Evolutionary conservation across 2,113 vertebrate species (phyloP), one percentile per base, ranked within the genome.

Genomic region (Platichthys flesus): DNA sequence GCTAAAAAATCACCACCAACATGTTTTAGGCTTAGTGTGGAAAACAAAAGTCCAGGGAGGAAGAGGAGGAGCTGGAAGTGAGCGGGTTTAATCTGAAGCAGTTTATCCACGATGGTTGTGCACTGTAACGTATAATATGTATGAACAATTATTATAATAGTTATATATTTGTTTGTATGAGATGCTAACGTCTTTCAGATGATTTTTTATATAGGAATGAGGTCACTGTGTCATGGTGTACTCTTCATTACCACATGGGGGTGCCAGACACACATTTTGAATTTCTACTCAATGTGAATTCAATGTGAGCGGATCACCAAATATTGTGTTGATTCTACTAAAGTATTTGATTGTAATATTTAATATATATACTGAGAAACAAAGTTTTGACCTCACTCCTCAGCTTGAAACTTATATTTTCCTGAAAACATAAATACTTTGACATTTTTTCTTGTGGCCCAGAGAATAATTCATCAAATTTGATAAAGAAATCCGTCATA

Each of bases 1-100:
- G 57, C 69, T 64, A 79, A 61, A 86, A 74, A 56, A 69, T 85
- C 84, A 76, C 76, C 61, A 42, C 74, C 81, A 75, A 65, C 71
- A 28, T 78, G 69, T 87, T 90, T 90, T 70, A 56, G 65, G 40
- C 42, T 84, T 23, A 80, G 54, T 15, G 18, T 16, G 74, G 61
- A 81, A 66, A 79, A 68, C 54, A 80, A 73, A 81, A 73, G 26
- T 24, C 28, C 2, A 49, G 64, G 37, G 35, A 57, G 23, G 10
- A 47, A 28, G 55, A 55, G 54, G 21, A 28, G 52, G 63, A 73
- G 49, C 9, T 45, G 16, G 59, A 40, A 47, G 9, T n/a, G 28
- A 31, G 20, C 28, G 9, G 15, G 13, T 3, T 68, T 60, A 31
- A 78, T 54, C 6, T 45, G 28, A 28, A 28, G 28, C 28, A 5